These are phyloP conservation scores for Stenurella melanura DNA, from an alignment of 2,888 invertebrate species.

Conservation along the genomic window DNA sequence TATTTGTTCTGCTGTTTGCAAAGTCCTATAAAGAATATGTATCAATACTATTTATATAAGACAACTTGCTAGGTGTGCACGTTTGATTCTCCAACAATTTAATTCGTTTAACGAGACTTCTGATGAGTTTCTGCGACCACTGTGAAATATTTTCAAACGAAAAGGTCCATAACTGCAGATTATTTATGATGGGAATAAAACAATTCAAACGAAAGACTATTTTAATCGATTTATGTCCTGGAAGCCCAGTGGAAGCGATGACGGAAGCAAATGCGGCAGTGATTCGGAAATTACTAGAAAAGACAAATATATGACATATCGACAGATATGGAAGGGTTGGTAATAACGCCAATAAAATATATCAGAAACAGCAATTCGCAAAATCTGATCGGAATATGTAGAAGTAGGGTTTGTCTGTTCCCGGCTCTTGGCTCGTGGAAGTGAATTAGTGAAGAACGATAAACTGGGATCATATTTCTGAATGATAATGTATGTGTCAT, in stretches of 20 bases:
- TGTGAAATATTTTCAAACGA: neutral
- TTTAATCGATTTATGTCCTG: constrained; percentile 1
- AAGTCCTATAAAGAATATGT: too few relatives aligned
- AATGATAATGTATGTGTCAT: neutral
- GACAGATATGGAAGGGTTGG: neutral
- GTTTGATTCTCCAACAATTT: too few relatives aligned
- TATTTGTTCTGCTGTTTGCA: too few relatives aligned
- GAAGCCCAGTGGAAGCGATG: constrained; percentile 7
- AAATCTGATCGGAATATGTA: neutral
- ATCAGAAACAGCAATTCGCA: neutral
- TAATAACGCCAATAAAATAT: constrained; percentile 18
- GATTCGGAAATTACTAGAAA: constrained; percentile 14
- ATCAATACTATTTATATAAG: too few relatives aligned
- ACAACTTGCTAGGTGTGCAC: too few relatives aligned
- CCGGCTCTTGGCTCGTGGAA: neutral
- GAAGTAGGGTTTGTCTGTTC: neutral
- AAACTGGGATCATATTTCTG: neutral
- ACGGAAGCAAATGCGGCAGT: constrained; percentile 9
- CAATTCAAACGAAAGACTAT: constrained; percentile 1
- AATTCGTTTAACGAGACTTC: too few relatives aligned
- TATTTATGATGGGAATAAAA: neutral
- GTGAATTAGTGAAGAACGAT: neutral
- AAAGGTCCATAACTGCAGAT: neutral
- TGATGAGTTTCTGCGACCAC: too few relatives aligned
- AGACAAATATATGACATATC: constrained; percentile 7